phyloP scores from a whole-genome alignment of 2,888 invertebrate genomes.

The Orgyia antiqua region DNA sequence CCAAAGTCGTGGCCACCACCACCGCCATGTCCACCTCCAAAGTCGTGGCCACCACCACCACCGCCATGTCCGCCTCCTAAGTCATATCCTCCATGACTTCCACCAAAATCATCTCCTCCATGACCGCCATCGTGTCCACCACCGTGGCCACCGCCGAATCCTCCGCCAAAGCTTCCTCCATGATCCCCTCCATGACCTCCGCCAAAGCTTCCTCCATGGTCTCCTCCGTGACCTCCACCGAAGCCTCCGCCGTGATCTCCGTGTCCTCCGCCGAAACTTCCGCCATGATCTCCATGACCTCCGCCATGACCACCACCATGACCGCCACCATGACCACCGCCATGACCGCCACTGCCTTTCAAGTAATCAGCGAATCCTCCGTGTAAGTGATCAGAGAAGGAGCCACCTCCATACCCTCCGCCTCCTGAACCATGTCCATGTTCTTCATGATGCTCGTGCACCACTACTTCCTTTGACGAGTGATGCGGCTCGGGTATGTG shows the following conservation, averaged over 20 bases:
- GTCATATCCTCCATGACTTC: constrained; percentile 24
- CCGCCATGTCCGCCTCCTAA: constrained; percentile 30
- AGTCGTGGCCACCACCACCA: constrained; percentile 26
- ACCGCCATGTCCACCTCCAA: constrained; percentile 14
- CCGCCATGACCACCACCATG: constrained; percentile 14
- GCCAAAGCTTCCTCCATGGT: constrained; percentile 59
- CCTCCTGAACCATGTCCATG: constrained; percentile 46
- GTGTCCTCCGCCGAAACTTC: constrained; percentile 24
- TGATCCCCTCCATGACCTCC: constrained; percentile 47
- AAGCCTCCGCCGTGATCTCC: constrained; percentile 43
- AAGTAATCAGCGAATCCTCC: constrained; percentile 26
- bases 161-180: constrained; percentile 11
- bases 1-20: constrained; percentile 19
- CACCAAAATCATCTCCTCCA: constrained; percentile 17
- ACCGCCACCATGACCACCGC: constrained; percentile 7
- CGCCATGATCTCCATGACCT: constrained; percentile 23
- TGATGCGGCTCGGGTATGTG: constrained; percentile 74
- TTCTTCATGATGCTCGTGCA: constrained; percentile 58
- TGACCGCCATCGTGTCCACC: constrained; percentile 22
- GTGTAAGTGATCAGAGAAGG: constrained; percentile 13
- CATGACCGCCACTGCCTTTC: constrained; percentile 11
- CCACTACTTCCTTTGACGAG: constrained; percentile 62
- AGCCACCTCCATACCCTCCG: constrained; percentile 21
- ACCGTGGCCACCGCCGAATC: constrained; percentile 12
- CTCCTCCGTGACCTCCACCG: constrained; percentile 27